These are phyloP conservation scores for Heterohyrax brucei DNA, from an alignment of 2,797 vertebrate species.

Conservation along the genomic window DNA sequence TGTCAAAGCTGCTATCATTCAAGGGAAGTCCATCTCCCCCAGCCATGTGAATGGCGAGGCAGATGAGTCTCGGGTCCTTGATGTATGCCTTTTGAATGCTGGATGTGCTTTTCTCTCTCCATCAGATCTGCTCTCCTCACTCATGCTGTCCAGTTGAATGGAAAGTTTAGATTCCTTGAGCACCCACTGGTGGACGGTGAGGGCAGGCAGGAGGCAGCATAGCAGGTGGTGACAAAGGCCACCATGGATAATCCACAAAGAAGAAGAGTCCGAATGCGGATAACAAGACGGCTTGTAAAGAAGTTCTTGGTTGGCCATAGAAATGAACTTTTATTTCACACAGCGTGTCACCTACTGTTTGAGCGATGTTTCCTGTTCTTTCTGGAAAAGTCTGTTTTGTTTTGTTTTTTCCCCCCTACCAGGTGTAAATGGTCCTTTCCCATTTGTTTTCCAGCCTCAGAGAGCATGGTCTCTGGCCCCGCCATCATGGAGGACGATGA, in stretches of 20 bases:
- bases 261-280: not conserved
- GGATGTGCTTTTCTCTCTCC: too few species aligned
- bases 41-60: not conserved
- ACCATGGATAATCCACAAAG: not conserved
- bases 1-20: not conserved
- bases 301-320: not conserved
- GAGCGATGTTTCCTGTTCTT: not conserved
- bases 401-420: not conserved
- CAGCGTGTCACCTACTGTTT: fast-evolving
- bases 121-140: not conserved
- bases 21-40: not conserved
- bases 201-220: not conserved
- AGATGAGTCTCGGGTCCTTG: fast-evolving
- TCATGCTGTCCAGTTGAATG: fast-evolving
- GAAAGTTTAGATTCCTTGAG: not conserved
- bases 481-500: constrained; percentile 96
- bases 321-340: not conserved
- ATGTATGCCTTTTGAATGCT: not conserved
- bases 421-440: constrained; percentile 51
- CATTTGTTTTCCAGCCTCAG: constrained; percentile 91
- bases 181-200: not conserved
- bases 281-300: not conserved
- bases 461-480: constrained; percentile 94
- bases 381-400: not conserved
- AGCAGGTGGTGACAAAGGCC: not conserved